A percentile compares a stretch with the other conserved stretches of the same genome.
These are phyloP conservation scores for Sebastes schlegelii DNA, from an alignment of 2,113 vertebrate genomes.

Conservation along the genomic window DNA sequence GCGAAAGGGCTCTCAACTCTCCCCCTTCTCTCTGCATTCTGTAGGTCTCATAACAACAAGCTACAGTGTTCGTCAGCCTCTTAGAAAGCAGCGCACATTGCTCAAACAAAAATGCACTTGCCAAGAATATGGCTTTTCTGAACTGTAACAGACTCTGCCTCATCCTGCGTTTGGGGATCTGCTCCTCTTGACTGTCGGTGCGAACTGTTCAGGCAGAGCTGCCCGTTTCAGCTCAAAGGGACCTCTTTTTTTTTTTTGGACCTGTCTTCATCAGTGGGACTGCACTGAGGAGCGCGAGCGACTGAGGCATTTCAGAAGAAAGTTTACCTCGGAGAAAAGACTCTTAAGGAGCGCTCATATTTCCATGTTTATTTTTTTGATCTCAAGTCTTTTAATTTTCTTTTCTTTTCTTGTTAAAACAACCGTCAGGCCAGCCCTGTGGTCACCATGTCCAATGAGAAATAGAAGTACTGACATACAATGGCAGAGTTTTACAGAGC, in stretches of 20 bases:
- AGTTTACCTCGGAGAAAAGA: slow-evolving; percentile 79
- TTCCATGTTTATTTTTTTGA: slow-evolving; percentile 73
- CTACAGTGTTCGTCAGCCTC: slow-evolving; percentile 94
- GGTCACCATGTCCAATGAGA: slow-evolving; percentile 75
- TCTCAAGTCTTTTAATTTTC: slow-evolving; percentile 76
- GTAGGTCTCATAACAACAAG: slow-evolving; percentile 99
- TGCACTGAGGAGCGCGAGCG: slow-evolving; percentile 53
- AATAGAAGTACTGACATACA: slow-evolving; percentile 37
- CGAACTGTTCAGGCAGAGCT: slow-evolving; percentile 42
- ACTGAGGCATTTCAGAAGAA: slow-evolving; percentile 73
- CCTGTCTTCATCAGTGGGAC: slow-evolving; percentile 47
- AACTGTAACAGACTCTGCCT: slow-evolving; percentile 76
- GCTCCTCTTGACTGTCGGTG: slow-evolving; percentile 42
- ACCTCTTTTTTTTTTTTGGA: slow-evolving; percentile 43
- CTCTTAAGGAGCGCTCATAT: slow-evolving; percentile 78
- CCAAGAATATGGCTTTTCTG: slow-evolving; percentile 91
- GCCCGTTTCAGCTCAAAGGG: slow-evolving; percentile 47
- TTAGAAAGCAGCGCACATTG: slow-evolving; percentile 89
- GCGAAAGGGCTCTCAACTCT: slow-evolving; percentile 88
- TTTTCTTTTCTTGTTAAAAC: slow-evolving; percentile 60
- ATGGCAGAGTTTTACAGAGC: slow-evolving; percentile 60
- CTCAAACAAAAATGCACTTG: slow-evolving; percentile 79
- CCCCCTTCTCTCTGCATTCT: slow-evolving; percentile 89
- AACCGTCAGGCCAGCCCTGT: slow-evolving; percentile 54
- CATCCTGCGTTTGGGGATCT: slow-evolving; percentile 54